A percentile compares a stretch with the other conserved stretches of the same genome.
Conservation (phyloP, 2,888 invertebrate genomes). For the Danaus chrysippus region DNA sequence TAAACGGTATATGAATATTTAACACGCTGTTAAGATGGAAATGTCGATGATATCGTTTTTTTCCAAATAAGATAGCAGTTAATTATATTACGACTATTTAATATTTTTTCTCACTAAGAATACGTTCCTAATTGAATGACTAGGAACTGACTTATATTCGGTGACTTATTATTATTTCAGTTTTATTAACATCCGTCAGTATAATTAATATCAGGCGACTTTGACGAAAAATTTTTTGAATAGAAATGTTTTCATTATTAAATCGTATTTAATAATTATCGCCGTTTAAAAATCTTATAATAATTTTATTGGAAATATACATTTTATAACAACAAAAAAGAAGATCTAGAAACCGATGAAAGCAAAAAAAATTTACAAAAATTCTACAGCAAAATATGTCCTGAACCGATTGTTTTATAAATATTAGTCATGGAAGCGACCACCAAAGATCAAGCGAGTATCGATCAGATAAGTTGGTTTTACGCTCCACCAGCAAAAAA, state of each 20-base stretch:
- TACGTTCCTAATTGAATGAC: no score
- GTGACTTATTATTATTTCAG: no score
- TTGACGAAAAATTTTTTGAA: no score
- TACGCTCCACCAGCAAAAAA: constrained; percentile 42
- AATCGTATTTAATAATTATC: no score
- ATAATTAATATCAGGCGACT: no score
- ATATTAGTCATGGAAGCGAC: constrained; percentile 7
- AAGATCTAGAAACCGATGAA: not conserved
- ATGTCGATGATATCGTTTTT: not conserved
- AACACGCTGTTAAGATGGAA: constrained; percentile 1
- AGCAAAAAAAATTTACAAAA: not conserved
- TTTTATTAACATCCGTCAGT: no score
- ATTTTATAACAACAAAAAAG: no score
- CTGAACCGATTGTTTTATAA: constrained; percentile 8
- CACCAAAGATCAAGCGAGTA: constrained; percentile 20
- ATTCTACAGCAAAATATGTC: constrained; percentile 1
- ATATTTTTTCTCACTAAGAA: not conserved
- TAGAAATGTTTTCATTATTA: no score
- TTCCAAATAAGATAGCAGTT: not conserved
- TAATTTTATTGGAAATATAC: no score
- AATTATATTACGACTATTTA: not conserved
- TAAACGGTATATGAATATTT: constrained; percentile 4
- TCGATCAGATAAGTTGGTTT: constrained; percentile 37
- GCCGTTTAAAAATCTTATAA: no score
- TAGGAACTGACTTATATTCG: no score